Conservation (phyloP, 2,888 invertebrate genomes). For the Drosophila rellima region DNA sequence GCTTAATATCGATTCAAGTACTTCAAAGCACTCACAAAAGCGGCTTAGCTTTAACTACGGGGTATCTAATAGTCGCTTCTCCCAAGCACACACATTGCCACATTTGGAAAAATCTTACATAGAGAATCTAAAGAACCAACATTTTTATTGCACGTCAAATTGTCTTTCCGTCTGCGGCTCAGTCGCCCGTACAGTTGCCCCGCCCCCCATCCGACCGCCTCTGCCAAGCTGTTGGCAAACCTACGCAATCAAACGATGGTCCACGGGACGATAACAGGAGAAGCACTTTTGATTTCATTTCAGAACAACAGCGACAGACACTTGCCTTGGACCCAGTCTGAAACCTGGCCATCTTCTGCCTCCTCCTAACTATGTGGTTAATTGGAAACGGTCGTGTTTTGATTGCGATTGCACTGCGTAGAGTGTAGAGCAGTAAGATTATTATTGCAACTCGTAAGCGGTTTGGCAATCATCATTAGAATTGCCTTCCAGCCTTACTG, state of each 20-base stretch:
- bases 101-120: conserved; percentile 49
- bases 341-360: background rate
- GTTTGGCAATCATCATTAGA: conserved; percentile 76
- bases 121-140: conserved; percentile 55
- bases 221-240: background rate
- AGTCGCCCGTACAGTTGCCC: conserved; percentile 40
- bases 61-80: conserved; percentile 19
- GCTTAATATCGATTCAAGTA: background rate
- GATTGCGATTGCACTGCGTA: conserved; percentile 41
- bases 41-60: background rate
- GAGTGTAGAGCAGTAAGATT: conserved; percentile 20
- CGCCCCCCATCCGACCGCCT: background rate
- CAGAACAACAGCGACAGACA: conserved; percentile 21
- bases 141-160: conserved; percentile 76
- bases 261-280: conserved; percentile 4
- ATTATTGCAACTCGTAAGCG: conserved; percentile 70
- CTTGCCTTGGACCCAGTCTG: conserved; percentile 16
- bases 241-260: conserved; percentile 40
- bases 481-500: conserved; percentile 16
- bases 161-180: conserved; percentile 52
- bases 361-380: conserved; percentile 27
- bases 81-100: background rate
- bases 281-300: conserved; percentile 60
- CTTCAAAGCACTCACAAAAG: too few relatives aligned
- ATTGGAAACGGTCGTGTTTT: conserved; percentile 53